Evolutionary conservation across 1,140 invertebrate genomes (phyloP).

Genomic region (Aphis craccivora): DNA sequence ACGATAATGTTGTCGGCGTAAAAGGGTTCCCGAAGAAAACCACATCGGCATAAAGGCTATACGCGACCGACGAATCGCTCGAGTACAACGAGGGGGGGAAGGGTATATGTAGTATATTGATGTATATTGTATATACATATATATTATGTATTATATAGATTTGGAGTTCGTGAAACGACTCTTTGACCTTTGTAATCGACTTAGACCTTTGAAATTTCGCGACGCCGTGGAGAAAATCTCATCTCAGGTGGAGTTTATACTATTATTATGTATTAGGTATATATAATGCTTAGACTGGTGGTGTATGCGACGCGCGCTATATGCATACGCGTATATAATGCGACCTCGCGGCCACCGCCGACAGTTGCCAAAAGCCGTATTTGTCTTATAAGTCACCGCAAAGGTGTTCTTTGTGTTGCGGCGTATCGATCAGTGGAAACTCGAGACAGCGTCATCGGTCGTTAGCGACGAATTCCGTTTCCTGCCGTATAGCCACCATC

Average conservation of each 20-base stretch:
- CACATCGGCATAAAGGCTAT: not conserved
- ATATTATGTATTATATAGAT: too few relatives aligned
- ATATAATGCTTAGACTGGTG: too few relatives aligned
- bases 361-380: constrained; percentile 8
- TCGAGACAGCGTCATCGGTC: not conserved
- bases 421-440: constrained; percentile 1
- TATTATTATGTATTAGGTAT: too few relatives aligned
- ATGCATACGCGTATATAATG: not conserved
- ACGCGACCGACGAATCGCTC: not conserved
- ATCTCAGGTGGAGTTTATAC: not conserved
- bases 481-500: not conserved
- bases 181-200: constrained; percentile 53
- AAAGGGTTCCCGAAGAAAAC: not conserved
- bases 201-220: constrained; percentile 50
- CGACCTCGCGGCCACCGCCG: not conserved
- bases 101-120: not conserved
- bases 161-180: not conserved
- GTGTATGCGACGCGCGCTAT: not conserved
- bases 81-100: not conserved
- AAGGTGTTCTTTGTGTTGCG: constrained; percentile 8
- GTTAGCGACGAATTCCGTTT: constrained; percentile 8
- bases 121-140: not conserved
- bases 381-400: constrained; percentile 26
- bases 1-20: not conserved
- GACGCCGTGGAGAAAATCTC: not conserved